These are phyloP conservation scores for Pocillopora damicornis DNA, from an alignment of 64 coral and sea anemone species.

Conservation along the genomic window DNA sequence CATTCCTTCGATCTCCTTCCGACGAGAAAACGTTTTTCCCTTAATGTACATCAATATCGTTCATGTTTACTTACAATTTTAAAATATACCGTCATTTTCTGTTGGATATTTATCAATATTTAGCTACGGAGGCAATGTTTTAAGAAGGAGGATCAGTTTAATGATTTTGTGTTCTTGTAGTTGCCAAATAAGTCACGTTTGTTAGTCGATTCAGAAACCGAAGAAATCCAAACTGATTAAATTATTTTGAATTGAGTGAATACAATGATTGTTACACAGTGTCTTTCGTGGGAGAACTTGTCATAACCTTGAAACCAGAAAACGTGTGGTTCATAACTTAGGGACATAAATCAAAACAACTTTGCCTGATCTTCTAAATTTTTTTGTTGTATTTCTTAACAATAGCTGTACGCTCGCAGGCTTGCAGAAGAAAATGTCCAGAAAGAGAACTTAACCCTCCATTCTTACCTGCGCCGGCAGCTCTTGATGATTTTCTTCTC, in stretches of 20 bases:
- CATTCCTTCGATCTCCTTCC: background rate
- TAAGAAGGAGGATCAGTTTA: background rate
- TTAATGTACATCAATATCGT: background rate
- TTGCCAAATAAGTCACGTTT: background rate
- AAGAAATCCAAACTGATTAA: background rate
- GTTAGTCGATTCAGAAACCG: background rate
- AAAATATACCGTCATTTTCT: background rate
- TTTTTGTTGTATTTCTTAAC: background rate
- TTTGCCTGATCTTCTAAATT: background rate
- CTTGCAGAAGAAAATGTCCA: background rate
- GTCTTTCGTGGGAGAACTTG: no score
- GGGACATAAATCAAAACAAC: background rate
- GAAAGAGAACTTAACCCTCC: no score
- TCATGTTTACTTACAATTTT: background rate
- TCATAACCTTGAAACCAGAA: no score
- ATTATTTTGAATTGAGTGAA: background rate
- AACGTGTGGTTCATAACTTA: background rate
- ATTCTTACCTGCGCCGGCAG: slow-evolving; percentile 32
- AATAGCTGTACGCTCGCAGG: background rate
- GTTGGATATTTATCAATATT: background rate
- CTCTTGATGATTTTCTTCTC: slow-evolving; percentile 38
- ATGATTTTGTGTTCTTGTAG: no score
- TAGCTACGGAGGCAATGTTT: background rate
- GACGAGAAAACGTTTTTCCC: no score
- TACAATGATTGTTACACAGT: background rate